Percentiles rank a stretch among this genome's conserved stretches.
Conservation (phyloP, 2,113 vertebrate genomes). For the Mus musculus region GRCm39 chr3:143722001-143722500, state of each 20-base stretch:
- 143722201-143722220: neutral
- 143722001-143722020: neutral
- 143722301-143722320: neutral
- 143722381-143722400: neutral
- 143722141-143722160: constrained; percentile 21
- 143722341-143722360: neutral
- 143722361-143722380: neutral
- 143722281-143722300: constrained; percentile 57
- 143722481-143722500: constrained; percentile 21
- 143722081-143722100: neutral
- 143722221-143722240: neutral
- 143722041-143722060: constrained; percentile 4
- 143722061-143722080: neutral
- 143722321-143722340: constrained; percentile 36
- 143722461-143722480: neutral
- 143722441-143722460: neutral
- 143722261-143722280: constrained; percentile 18
- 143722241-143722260: neutral
- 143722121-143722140: neutral
- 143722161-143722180: neutral
- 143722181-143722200: neutral
- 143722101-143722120: neutral
- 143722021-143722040: neutral
- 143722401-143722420: constrained; percentile 23
- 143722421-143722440: neutral